phyloP scores from a whole-genome alignment of 2,888 invertebrate species.

The Gisinianus flammeolus region DNA sequence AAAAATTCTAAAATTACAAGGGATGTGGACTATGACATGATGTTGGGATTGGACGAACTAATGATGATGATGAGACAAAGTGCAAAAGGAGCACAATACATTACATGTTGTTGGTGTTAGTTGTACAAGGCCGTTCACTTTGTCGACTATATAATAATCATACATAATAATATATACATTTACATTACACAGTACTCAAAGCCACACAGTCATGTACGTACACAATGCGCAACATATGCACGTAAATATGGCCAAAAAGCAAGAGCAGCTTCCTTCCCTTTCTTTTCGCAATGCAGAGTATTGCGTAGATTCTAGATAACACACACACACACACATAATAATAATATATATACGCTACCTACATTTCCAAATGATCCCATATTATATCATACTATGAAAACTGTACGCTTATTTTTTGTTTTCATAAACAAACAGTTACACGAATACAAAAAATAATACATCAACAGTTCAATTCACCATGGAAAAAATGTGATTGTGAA shows the following conservation, averaged over 20 bases:
- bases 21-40: background rate
- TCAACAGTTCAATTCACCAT: background rate
- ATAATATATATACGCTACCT: no score
- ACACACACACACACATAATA: no score
- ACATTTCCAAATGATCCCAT: background rate
- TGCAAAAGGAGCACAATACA: constrained; percentile 32
- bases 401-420: background rate
- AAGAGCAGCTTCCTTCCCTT: background rate
- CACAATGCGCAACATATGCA: background rate
- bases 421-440: background rate
- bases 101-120: constrained; percentile 40
- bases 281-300: constrained; percentile 17
- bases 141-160: background rate
- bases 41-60: background rate
- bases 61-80: constrained; percentile 26
- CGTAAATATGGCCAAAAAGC: background rate
- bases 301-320: no score
- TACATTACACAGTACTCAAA: background rate
- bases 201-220: background rate
- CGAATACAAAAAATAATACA: background rate
- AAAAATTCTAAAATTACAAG: no score
- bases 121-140: constrained; percentile 49
- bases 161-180: background rate
- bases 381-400: background rate
- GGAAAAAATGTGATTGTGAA: background rate